These are phyloP conservation scores for Meta bourneti DNA, from an alignment of 2,888 invertebrate species.

Conservation along the genomic window DNA sequence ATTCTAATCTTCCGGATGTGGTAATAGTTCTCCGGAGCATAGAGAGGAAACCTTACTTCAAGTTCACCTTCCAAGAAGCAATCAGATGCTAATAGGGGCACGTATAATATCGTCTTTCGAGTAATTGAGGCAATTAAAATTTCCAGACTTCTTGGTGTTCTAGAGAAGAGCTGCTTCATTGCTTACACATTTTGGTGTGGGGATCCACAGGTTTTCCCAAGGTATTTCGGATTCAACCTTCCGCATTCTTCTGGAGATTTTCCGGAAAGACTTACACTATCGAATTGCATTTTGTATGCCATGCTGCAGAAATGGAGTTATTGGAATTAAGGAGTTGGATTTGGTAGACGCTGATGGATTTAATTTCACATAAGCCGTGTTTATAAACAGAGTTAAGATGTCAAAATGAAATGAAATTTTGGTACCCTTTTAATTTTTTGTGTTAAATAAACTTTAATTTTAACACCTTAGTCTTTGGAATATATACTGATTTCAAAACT, in stretches of 20 bases:
- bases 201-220: background rate
- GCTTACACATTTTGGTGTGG: background rate
- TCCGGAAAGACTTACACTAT: background rate
- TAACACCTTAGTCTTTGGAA: too few species aligned
- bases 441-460: too few species aligned
- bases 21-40: conserved; percentile 6
- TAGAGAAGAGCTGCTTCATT: background rate
- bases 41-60: background rate
- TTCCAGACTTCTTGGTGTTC: background rate
- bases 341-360: too few species aligned
- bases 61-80: background rate
- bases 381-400: too few species aligned
- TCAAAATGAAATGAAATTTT: too few species aligned
- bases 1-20: conserved; percentile 13
- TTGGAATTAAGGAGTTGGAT: too few species aligned
- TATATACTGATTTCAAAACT: too few species aligned
- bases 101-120: conserved; percentile 22
- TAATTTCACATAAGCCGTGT: too few species aligned
- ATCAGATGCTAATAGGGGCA: conserved; percentile 40
- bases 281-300: too few species aligned
- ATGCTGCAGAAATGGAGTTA: too few species aligned
- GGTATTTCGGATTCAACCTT: background rate
- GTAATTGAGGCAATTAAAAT: conserved; percentile 56
- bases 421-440: too few species aligned
- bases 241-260: background rate